Conservation (phyloP, 2,888 invertebrate genomes). For the Troides helena region DNA sequence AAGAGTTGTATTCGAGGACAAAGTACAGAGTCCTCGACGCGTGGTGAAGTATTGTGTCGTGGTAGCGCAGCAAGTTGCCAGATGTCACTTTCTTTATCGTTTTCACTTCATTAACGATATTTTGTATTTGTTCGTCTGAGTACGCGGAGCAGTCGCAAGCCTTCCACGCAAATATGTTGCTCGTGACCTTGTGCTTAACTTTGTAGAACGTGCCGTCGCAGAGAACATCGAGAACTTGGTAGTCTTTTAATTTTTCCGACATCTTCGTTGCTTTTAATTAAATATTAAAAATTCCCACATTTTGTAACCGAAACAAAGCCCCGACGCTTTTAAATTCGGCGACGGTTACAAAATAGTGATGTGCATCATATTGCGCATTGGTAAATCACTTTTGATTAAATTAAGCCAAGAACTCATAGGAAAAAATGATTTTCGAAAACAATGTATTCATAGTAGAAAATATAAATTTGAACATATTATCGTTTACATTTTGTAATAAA, state of each 20-base stretch:
- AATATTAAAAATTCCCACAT: slow-evolving; percentile 55
- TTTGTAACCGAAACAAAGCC: slow-evolving; percentile 72
- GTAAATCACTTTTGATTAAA: too few species aligned
- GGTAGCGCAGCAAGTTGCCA: slow-evolving; percentile 63
- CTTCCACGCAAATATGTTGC: slow-evolving; percentile 75
- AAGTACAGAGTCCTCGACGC: slow-evolving; percentile 73
- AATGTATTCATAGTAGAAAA: too few species aligned
- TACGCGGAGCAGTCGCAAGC: slow-evolving; percentile 70
- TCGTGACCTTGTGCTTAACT: slow-evolving; percentile 77
- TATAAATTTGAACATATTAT: too few species aligned
- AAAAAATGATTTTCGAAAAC: too few species aligned
- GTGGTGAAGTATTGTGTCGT: slow-evolving; percentile 71
- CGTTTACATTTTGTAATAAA: too few species aligned
- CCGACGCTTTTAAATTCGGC: slow-evolving; percentile 56
- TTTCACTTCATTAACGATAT: slow-evolving; percentile 68
- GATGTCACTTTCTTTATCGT: slow-evolving; percentile 61
- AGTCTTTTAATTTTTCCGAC: slow-evolving; percentile 70
- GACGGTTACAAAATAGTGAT: slow-evolving; percentile 64
- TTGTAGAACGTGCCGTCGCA: slow-evolving; percentile 75
- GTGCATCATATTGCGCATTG: slow-evolving; percentile 30
- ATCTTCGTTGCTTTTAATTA: slow-evolving; percentile 45
- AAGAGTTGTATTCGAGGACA: slow-evolving; percentile 67
- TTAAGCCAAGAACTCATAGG: too few species aligned
- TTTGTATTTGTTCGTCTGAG: slow-evolving; percentile 68
- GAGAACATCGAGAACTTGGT: slow-evolving; percentile 75